Evolutionary conservation across 2,113 vertebrate genomes (phyloP), one percentile per base, ranked within the genome.

Genomic region (Equus przewalskii): DNA sequence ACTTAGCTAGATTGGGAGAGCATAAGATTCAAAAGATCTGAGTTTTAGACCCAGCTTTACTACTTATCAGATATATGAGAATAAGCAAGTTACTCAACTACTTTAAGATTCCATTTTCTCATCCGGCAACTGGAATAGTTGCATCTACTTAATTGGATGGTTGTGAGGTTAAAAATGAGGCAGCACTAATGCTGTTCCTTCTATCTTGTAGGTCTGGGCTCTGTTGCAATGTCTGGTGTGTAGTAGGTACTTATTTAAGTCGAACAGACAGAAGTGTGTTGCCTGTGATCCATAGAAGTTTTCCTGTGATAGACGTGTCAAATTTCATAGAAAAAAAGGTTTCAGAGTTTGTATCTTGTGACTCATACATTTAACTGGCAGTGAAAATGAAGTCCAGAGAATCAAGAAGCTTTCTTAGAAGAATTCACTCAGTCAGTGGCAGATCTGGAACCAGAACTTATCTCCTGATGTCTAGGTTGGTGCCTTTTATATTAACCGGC

Each of bases 141-240:
- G 1, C 5, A 14, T 46, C 30, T 88, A 5, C 16, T 83, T 73
- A 41, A 26, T 1, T 18, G 19, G 7, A 8, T 33, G 26, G 21
- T 30, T 64, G 4, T 51, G 41, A 69, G 26, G 19, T 80, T 64
- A 67, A 41, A 76, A 21, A 44, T 6, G 24, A 85, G 28, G 8
- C 14, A 28, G 3, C 2, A 2, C 21, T 2, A 6, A 33, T 51
- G 22, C 49, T 41, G 0, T n/a, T 64, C 21, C 26, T 22, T n/a
- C 62, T 3, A 1, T 41, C n/a, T 51, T 58, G 13, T 51, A 28
- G 28, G 36, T 14, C 6, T 81, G 18, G 44, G 18, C 6, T 24
- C 28, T 21, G 19, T 16, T 51, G 51, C 3, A 5, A 4, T 24
- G 3, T 64, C 51, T 62, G 30, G 9, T 0, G 0, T 21, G 15